phyloP scores from a whole-genome alignment of 2,113 vertebrate genomes.

The Mesoclemmys tuberculata region DNA sequence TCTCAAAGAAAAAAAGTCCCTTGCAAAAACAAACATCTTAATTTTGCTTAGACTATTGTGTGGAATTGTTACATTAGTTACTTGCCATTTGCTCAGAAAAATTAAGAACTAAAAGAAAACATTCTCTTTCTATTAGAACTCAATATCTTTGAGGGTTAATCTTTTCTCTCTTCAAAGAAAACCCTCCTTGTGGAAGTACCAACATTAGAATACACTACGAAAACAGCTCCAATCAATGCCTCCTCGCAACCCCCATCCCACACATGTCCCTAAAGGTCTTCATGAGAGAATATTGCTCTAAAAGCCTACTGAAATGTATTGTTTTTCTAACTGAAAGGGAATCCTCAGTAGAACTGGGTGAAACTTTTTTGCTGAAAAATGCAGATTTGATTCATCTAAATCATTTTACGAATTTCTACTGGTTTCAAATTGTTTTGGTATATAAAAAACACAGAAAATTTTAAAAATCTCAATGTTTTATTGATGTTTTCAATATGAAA shows the following conservation, averaged over 20 bases:
- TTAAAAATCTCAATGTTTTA: background rate
- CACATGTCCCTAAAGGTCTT: background rate
- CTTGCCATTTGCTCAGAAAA: constrained; percentile 16
- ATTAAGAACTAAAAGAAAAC: constrained; percentile 24
- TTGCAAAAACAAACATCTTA: constrained; percentile 18
- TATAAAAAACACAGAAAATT: too few species aligned
- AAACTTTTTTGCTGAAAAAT: too few species aligned
- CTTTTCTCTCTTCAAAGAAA: constrained; percentile 30
- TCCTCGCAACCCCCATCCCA: background rate
- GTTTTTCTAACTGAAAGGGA: background rate
- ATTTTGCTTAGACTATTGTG: constrained; percentile 23
- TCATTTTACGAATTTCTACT: too few species aligned
- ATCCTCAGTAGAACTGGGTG: too few species aligned
- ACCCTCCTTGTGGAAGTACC: constrained; percentile 4
- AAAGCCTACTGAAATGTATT: background rate
- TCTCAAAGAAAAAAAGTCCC: constrained; percentile 10
- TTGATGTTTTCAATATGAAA: background rate
- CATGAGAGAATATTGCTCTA: background rate
- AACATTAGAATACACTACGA: background rate
- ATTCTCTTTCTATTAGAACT: constrained; percentile 31
- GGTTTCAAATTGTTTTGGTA: too few species aligned
- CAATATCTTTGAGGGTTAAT: constrained; percentile 29
- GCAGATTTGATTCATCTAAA: too few species aligned
- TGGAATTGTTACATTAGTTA: constrained; percentile 43
- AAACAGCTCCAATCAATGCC: background rate